phyloP scores from a whole-genome alignment of 2,113 vertebrate genomes.

The Podilymbus podiceps region DNA sequence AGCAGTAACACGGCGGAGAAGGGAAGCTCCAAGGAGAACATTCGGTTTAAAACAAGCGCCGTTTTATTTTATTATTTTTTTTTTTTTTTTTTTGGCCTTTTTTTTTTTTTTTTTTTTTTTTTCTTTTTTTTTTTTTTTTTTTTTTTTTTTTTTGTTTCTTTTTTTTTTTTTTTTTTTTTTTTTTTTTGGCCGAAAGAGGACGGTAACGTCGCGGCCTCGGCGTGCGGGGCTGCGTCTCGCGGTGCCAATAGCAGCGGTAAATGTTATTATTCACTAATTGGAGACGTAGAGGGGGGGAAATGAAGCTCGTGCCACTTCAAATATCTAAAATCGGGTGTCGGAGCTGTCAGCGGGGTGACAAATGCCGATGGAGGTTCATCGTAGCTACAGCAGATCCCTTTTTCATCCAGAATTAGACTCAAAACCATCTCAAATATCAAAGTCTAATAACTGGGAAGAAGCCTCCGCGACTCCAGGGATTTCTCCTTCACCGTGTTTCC shows the following conservation, averaged over 20 bases:
- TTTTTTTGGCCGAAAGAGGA: background rate
- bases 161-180: too few species aligned
- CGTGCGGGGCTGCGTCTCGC: accelerated
- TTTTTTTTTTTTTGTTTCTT: too few species aligned
- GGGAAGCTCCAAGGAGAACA: background rate
- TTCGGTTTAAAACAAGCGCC: too few species aligned
- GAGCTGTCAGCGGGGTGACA: background rate
- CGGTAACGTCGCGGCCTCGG: background rate
- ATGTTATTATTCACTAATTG: background rate
- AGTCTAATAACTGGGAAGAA: too few species aligned
- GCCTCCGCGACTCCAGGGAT: background rate
- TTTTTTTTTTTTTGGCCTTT: too few species aligned
- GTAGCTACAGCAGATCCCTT: background rate
- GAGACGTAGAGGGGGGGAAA: too few species aligned
- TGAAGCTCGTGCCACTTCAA: background rate
- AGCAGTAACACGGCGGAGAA: background rate
- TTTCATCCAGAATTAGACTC: background rate
- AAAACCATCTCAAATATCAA: background rate
- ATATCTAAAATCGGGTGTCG: background rate
- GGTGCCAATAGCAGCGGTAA: background rate
- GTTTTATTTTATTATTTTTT: too few species aligned
- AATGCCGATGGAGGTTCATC: background rate
- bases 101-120: too few species aligned
- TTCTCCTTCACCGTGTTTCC: too few species aligned
- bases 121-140: too few species aligned